Evolutionary conservation across 1,140 invertebrate genomes (phyloP).

Genomic region (Magallana angulata): DNA sequence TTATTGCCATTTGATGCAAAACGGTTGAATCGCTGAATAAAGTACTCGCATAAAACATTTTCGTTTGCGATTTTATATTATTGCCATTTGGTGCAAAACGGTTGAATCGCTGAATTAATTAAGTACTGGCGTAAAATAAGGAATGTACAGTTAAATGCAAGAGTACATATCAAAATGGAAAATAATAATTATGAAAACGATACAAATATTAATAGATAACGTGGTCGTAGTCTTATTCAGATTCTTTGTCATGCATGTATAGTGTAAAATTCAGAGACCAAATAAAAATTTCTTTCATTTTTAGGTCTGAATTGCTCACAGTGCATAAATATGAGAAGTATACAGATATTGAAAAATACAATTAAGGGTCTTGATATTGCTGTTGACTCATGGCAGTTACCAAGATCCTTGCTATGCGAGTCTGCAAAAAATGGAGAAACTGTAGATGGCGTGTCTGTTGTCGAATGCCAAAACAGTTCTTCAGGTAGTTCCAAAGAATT

Average conservation of each 20-base stretch:
- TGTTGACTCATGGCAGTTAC: neutral
- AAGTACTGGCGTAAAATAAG: too few relatives aligned
- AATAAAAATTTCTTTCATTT: too few relatives aligned
- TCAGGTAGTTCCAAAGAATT: neutral
- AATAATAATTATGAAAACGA: neutral
- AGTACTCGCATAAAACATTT: too few relatives aligned
- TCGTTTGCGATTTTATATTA: too few relatives aligned
- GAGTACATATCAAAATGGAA: neutral
- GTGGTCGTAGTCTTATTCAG: neutral
- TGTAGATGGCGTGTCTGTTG: neutral
- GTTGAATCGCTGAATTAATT: too few relatives aligned
- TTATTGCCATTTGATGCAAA: too few relatives aligned
- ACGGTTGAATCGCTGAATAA: too few relatives aligned
- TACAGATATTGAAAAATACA: neutral
- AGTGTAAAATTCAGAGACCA: too few relatives aligned
- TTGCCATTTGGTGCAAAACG: too few relatives aligned
- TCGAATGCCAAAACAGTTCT: neutral
- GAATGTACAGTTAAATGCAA: too few relatives aligned
- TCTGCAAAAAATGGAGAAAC: neutral
- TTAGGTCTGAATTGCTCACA: neutral
- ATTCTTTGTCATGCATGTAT: neutral
- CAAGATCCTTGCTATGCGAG: neutral
- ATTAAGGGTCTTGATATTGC: neutral
- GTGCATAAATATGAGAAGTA: neutral
- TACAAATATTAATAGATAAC: too few relatives aligned